Base-by-base conservation (phyloP, 2,797 vertebrate genomes). In the Apogon hyalosoma region DNA sequence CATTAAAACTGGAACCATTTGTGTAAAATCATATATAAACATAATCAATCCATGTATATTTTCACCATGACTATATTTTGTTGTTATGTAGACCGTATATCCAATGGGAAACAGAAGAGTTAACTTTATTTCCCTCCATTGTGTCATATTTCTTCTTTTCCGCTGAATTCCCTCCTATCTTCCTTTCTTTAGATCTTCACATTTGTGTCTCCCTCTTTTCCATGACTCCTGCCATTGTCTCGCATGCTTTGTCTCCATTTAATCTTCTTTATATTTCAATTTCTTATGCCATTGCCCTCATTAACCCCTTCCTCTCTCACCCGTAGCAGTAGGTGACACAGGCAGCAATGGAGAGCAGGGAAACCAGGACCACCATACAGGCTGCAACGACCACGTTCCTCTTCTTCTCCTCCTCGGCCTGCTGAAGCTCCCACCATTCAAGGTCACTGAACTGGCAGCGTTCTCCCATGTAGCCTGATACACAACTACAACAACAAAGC, bases 381-480 rank as follows among this genome's bases (percentile, higher is more conserved):
- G 88, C 84, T 0, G 86, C 86, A 0, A 95, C 92, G 9, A 91
- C 81, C 64, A 94, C 33, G 12, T 89, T 94, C 39, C 85, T 87
- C 59, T 84, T 93, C 90, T 93, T 96, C 57, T 93, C 86, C 4
- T 87, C 77, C 71, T 94, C 91, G 0, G 91, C 71, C 0, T 88
- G 92, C 61, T 93, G 96, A 67, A 95, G 92, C 7, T 97, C 95
- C 96, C 96, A 95, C 95, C 96, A 97, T 53, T 95, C 92, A 82
- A 98, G 78, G 68, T 98, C 96, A 2, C 91, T 95, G 92, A 95
- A 95, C 89, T 98, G 96, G 84, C 97, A 98, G 0, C 96, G 93
- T 70, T 97, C 95, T 0, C 97, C 97, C 0, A 96, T 76, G 16
- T 92, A 99, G 49, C 97, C 97, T 0, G 86, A 58, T 0, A 91